Percentiles rank a stretch among this genome's conserved stretches.
These are phyloP conservation scores for Colletes latitarsis DNA, from an alignment of 1,140 invertebrate species.

Conservation along the genomic window DNA sequence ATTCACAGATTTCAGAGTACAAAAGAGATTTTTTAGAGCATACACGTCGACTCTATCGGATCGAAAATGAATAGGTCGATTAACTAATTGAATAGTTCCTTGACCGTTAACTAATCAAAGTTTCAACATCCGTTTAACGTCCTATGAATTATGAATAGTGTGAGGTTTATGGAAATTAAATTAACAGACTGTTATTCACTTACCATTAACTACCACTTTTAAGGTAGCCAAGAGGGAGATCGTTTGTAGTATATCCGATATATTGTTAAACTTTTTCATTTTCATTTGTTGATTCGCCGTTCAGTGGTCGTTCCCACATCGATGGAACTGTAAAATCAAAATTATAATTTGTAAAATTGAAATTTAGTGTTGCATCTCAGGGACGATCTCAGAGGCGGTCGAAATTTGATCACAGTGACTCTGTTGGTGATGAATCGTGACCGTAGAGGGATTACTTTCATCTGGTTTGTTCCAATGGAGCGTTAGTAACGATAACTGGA, in stretches of 20 bases:
- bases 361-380: too few species aligned
- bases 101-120: not conserved
- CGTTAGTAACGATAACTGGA: slow-evolving; percentile 35
- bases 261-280: slow-evolving; percentile 83
- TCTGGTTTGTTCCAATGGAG: slow-evolving; percentile 22
- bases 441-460: too few species aligned
- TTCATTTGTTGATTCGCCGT: slow-evolving; percentile 77
- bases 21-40: slow-evolving; percentile 24
- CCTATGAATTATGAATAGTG: too few species aligned
- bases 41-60: not conserved
- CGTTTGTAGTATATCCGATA: slow-evolving; percentile 89
- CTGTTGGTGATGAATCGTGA: too few species aligned
- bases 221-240: slow-evolving; percentile 91
- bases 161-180: not conserved
- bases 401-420: too few species aligned
- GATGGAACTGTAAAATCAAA: slow-evolving; percentile 5
- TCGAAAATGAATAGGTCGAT: not conserved
- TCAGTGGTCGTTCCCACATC: slow-evolving; percentile 76
- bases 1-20: not conserved
- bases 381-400: too few species aligned
- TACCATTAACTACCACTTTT: slow-evolving; percentile 91
- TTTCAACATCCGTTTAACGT: not conserved
- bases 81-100: not conserved
- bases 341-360: not conserved
- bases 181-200: slow-evolving; percentile 61